Base-by-base conservation (phyloP, 1,140 invertebrate species). In the Hermetia illucens region DNA sequence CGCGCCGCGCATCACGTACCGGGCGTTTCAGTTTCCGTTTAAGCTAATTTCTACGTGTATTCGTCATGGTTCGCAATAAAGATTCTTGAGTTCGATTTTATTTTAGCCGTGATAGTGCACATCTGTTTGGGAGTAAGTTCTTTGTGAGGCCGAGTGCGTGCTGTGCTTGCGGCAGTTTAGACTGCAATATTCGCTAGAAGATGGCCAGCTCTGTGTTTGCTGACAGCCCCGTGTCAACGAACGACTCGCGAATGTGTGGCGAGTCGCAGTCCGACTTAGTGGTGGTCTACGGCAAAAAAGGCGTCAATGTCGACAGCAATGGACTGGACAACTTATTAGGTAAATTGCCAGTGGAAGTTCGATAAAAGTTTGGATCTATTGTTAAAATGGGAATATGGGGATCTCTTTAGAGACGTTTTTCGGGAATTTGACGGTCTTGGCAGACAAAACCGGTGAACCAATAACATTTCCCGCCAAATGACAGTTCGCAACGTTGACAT, bases 271-370 rank as follows among this genome's bases (percentile, higher is more conserved):
- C 51, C 20, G 56, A 60, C 27, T 54, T 81, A 47, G 77, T 81
- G 45, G 74, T 81, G 58, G 71, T 82, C 50, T 74, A 79, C 50
- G 75, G 75, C 50, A 77, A 80, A 58, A 76, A 79, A 66, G 76
- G 75, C 27, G 65, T 80, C 41, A 75, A 74, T 30, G 72, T 80
- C 18, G 79, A 82, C 58, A 70, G 76, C 51, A 71, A 74, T 42
- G 71, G 75, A 49, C 62, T 82, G 22, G 74, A 76, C 43, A 77
- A 72, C 46, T 63, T 81, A 30, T 72, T 80, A 63, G 71, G 78
- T 81, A 63, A 69, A 67, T 59, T 19, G 1, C 10, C 21, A 2
- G 19, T 18, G 29, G 21, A 5, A 32, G 8, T 31, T 36, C 6
- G 4, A 0, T 33, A 8, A 22, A 9, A 36, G n/a, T n/a, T n/a